These are phyloP conservation scores for Isaurus tuberculatus DNA, from an alignment of 92 coral and sea anemone species.

Conservation along the genomic window DNA sequence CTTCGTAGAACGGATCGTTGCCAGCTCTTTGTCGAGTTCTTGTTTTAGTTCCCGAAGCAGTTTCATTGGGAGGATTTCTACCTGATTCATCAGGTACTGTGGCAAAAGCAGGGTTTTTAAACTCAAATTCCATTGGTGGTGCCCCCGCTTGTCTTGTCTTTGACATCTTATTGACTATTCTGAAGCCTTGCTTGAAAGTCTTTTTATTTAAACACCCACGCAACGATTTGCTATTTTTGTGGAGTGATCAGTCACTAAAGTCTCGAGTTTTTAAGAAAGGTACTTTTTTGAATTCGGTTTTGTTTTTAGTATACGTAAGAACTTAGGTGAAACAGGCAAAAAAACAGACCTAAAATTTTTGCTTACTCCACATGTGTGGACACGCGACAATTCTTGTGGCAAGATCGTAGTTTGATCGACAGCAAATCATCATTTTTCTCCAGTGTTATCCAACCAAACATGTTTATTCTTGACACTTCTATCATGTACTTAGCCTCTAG, in stretches of 20 bases:
- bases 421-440: too few relatives aligned
- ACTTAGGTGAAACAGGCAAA: neutral
- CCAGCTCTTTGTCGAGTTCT: neutral
- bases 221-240: neutral
- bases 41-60: neutral
- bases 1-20: constrained; percentile 7
- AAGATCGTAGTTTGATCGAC: too few relatives aligned
- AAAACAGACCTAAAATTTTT: too few relatives aligned
- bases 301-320: neutral
- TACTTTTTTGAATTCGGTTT: neutral
- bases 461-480: neutral
- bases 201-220: neutral
- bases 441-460: too few relatives aligned
- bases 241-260: neutral
- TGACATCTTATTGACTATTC: neutral
- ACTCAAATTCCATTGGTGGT: neutral
- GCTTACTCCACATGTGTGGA: too few relatives aligned
- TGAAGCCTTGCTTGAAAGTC: neutral
- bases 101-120: neutral
- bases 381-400: too few relatives aligned
- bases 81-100: neutral
- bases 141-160: neutral
- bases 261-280: neutral
- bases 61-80: neutral
- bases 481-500: neutral